A percentile compares a stretch with the other conserved stretches of the same genome.
These are phyloP conservation scores for Andrena chrysosceles DNA, from an alignment of 2,888 invertebrate species.

Conservation along the genomic window DNA sequence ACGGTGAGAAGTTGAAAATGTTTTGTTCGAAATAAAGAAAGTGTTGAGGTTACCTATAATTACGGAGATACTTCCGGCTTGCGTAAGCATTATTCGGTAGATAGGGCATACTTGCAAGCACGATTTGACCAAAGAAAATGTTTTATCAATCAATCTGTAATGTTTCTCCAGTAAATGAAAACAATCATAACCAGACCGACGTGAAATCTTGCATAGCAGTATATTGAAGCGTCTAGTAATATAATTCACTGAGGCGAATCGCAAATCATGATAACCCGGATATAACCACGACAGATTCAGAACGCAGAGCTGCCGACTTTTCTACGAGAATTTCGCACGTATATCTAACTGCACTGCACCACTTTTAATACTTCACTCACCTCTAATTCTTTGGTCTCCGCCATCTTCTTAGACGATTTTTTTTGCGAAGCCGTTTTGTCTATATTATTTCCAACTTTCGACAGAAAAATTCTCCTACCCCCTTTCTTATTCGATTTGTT, in stretches of 20 bases:
- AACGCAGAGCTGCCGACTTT: constrained; percentile 48
- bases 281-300: constrained; percentile 59
- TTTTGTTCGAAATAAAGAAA: constrained; percentile 14
- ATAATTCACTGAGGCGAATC: constrained; percentile 43
- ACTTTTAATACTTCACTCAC: constrained; percentile 76
- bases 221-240: constrained; percentile 33
- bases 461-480: constrained; percentile 53
- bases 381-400: constrained; percentile 83
- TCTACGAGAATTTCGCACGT: constrained; percentile 40
- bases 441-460: constrained; percentile 64
- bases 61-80: constrained; percentile 22
- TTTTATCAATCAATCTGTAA: constrained; percentile 19
- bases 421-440: constrained; percentile 80
- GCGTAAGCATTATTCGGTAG: constrained; percentile 7
- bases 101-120: constrained; percentile 23
- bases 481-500: constrained; percentile 35
- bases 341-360: constrained; percentile 52
- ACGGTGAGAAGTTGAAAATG: neutral
- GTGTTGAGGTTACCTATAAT: constrained; percentile 57
- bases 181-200: constrained; percentile 15
- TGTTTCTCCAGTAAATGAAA: constrained; percentile 19
- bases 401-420: constrained; percentile 82
- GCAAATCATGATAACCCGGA: constrained; percentile 54
- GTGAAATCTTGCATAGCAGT: constrained; percentile 7
- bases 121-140: constrained; percentile 20